Conservation (phyloP, 2,888 invertebrate genomes). For the Nematopogon swammerdamellus region DNA sequence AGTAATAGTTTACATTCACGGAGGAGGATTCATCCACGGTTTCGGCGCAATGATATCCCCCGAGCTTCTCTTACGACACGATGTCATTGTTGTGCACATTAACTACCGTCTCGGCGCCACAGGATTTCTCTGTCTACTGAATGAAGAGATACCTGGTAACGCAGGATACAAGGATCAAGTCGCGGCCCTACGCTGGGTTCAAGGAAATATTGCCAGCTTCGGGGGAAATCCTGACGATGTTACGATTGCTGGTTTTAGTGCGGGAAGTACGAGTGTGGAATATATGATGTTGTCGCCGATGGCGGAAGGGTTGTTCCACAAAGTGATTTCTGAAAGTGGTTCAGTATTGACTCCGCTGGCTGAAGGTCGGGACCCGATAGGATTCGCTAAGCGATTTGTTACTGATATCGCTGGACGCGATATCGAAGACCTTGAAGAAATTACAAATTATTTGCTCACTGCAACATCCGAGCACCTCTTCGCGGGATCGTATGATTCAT, state of each 20-base stretch:
- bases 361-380: background rate
- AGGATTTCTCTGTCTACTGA: conserved; percentile 4
- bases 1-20: conserved; percentile 4
- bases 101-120: conserved; percentile 5
- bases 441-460: conserved; percentile 13
- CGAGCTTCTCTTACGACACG: background rate
- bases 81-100: conserved; percentile 1
- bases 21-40: conserved; percentile 2
- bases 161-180: conserved; percentile 4
- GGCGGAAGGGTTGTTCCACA: conserved; percentile 1
- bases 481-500: conserved; percentile 14
- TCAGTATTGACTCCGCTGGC: background rate
- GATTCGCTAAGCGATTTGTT: background rate
- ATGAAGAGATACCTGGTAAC: conserved; percentile 3
- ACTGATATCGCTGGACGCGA: background rate
- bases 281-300: background rate
- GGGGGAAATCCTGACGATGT: conserved; percentile 4
- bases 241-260: conserved; percentile 1
- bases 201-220: conserved; percentile 5
- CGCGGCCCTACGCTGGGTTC: conserved; percentile 6
- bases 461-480: conserved; percentile 14
- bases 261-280: conserved; percentile 2
- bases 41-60: background rate
- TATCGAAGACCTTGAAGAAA: conserved; percentile 8
- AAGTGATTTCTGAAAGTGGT: conserved; percentile 3